Evolutionary conservation across 2,113 vertebrate species (phyloP).

Genomic region (Diadophis punctatus): DNA sequence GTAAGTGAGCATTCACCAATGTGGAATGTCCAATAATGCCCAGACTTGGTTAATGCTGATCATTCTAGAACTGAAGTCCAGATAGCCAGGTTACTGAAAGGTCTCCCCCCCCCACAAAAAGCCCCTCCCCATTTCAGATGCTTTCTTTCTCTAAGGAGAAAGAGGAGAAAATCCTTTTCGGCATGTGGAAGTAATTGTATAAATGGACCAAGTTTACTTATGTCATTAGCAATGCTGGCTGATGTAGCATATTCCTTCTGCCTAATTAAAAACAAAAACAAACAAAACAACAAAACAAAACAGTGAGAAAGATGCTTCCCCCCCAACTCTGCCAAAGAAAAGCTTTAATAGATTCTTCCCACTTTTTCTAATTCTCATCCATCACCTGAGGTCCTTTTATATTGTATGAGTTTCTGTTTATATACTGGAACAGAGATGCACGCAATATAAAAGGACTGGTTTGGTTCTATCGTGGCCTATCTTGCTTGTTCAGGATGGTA

Average conservation of each 20-base stretch:
- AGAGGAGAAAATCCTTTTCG: neutral
- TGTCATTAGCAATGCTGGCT: neutral
- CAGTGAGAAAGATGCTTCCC: neutral
- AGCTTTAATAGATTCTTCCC: neutral
- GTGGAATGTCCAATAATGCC: neutral
- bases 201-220: neutral
- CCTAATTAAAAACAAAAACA: neutral
- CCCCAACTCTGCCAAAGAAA: neutral
- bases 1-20: neutral
- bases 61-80: neutral
- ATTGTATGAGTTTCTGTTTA: neutral
- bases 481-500: neutral
- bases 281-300: neutral
- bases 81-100: neutral
- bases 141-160: neutral
- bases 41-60: neutral
- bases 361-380: neutral
- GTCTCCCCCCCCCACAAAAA: neutral
- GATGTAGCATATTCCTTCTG: neutral
- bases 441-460: neutral
- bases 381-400: neutral
- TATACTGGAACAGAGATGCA: too few relatives aligned
- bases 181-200: neutral
- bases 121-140: neutral
- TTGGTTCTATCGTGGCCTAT: neutral